Percentiles rank a stretch among this genome's conserved stretches.
Conservation (phyloP, 2,888 invertebrate genomes). For the Patella caerulea region DNA sequence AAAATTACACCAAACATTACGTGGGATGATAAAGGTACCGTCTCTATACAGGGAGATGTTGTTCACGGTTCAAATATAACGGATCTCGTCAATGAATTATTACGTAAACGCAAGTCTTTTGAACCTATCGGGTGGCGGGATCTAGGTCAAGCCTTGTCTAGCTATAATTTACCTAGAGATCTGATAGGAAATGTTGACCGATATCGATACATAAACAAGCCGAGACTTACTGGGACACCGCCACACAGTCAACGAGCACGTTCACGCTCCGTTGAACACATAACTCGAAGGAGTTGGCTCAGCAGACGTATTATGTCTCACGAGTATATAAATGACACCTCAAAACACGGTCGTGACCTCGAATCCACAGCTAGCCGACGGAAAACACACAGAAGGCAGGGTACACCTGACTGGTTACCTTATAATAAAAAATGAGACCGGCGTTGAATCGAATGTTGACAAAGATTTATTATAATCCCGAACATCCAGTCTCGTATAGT, state of each 20-base stretch:
- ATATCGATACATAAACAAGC: neutral
- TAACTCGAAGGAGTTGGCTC: too few species aligned
- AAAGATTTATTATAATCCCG: neutral
- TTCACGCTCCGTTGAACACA: too few species aligned
- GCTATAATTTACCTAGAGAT: neutral
- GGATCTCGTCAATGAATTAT: too few species aligned
- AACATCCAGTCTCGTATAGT: neutral
- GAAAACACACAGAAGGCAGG: neutral
- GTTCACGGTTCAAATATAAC: neutral
- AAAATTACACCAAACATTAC: neutral
- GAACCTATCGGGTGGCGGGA: neutral
- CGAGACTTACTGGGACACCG: too few species aligned
- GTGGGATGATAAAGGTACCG: neutral
- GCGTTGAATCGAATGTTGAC: neutral
- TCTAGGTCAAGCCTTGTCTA: neutral
- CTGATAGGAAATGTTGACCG: neutral
- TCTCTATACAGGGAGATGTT: neutral
- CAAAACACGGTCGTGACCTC: too few species aligned
- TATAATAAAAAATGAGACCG: neutral
- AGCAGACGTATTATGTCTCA: too few species aligned
- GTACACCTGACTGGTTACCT: too few species aligned
- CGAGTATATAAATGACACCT: too few species aligned
- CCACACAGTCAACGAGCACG: too few species aligned
- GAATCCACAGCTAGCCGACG: neutral
- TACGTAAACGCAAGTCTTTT: neutral